Conservation (phyloP, 2,797 vertebrate species). For the Muraenolepis orangiensis region DNA sequence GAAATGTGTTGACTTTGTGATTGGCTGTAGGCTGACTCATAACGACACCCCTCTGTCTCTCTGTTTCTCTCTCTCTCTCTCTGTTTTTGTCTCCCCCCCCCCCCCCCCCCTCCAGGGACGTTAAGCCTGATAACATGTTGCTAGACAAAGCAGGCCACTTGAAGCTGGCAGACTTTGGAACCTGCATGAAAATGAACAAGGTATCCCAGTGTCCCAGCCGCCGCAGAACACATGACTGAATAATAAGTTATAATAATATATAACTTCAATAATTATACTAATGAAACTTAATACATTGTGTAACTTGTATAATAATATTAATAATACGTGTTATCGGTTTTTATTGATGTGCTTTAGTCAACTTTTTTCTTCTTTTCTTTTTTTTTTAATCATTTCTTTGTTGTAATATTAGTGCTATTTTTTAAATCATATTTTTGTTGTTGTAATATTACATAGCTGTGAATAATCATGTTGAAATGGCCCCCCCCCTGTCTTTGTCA, state of each 20-base stretch:
- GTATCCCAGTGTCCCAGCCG: constrained; percentile 62
- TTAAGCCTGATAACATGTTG: constrained; percentile 99
- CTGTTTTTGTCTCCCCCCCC: constrained; percentile 28
- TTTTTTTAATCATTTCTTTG: no score
- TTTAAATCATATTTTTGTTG: neutral
- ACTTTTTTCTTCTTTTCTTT: neutral
- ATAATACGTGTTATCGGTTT: no score
- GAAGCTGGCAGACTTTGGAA: constrained; percentile 98
- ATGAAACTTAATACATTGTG: no score
- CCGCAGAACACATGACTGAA: neutral
- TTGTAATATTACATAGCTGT: neutral
- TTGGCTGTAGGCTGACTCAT: neutral
- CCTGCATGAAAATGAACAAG: constrained; percentile 99
- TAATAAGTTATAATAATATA: no score
- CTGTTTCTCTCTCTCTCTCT: constrained; percentile 14
- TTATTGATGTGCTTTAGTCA: neutral
- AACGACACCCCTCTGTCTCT: neutral
- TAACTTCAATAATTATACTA: no score
- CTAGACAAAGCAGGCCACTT: constrained; percentile 96
- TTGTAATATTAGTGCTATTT: neutral
- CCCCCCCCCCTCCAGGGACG: no score
- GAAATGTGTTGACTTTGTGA: neutral
- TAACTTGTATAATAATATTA: no score
- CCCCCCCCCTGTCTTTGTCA: constrained; percentile 37
- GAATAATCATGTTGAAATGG: neutral